Percentiles rank a stretch among this genome's conserved stretches.
Evolutionary conservation across 2,888 invertebrate genomes (phyloP).

Genomic region (Rotaria macrura): DNA sequence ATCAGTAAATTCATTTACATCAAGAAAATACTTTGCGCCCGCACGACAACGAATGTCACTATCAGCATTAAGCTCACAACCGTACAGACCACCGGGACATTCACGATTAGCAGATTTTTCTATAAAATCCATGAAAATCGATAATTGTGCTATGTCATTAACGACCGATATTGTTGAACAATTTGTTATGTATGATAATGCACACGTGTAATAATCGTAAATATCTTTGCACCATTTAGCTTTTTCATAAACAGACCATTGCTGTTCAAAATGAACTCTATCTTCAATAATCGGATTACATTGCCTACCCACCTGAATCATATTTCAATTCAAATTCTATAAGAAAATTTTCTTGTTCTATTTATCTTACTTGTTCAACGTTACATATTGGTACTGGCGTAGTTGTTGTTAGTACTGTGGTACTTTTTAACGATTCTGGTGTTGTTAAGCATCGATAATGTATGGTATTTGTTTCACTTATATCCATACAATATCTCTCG

Average conservation of each 20-base stretch:
- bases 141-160: slow-evolving; percentile 24
- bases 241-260: slow-evolving; percentile 34
- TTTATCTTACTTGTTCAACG: slow-evolving; percentile 18
- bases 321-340: background rate
- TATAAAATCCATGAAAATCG: slow-evolving; percentile 31
- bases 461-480: slow-evolving; percentile 22
- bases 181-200: slow-evolving; percentile 24
- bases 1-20: slow-evolving; percentile 15
- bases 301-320: slow-evolving; percentile 24
- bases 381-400: slow-evolving; percentile 25
- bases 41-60: slow-evolving; percentile 29
- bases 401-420: slow-evolving; percentile 19
- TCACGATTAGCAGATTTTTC: slow-evolving; percentile 31
- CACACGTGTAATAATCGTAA: slow-evolving; percentile 29
- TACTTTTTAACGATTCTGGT: background rate
- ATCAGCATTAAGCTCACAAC: slow-evolving; percentile 27
- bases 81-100: slow-evolving; percentile 32
- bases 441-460: slow-evolving; percentile 31
- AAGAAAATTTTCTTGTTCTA: background rate
- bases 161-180: slow-evolving; percentile 24
- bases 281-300: slow-evolving; percentile 27
- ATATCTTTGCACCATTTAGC: slow-evolving; percentile 32
- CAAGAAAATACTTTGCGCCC: slow-evolving; percentile 30
- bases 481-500: slow-evolving; percentile 27
- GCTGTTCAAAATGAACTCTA: slow-evolving; percentile 26